Base-by-base conservation (phyloP, 2,888 invertebrate genomes). In the Octonoba sinensis region DNA sequence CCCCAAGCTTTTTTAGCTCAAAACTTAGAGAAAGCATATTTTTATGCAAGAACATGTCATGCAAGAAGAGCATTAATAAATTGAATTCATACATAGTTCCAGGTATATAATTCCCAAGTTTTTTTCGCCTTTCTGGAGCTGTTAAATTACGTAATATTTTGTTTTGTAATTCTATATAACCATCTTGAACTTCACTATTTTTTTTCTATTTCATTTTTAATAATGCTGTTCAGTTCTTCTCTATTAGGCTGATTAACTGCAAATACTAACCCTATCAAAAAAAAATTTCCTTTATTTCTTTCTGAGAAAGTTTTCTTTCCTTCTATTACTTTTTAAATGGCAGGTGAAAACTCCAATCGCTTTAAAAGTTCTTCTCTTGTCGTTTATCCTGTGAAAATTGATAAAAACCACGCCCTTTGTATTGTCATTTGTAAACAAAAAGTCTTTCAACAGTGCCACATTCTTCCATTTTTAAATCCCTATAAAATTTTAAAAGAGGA, bases 61-160 rank as follows among this genome's bases (percentile, higher is more conserved):
- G 57, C 69, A 70, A 70, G 13, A 70, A 36, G n/a, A 24, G n/a
- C 69, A 57, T 70, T 20, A 70, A 70, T 70, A 70, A 70, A 70
- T 15, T 70, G 56, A 57, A 57, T 20, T 57, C 22, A 57, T 57
- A 57, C 24, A 57, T 20, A 57, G 24, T 57, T 57, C 22, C 57
- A 57, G 57, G 22, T 57, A n/a, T n/a, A n/a, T n/a, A n/a, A n/a
- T n/a, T n/a, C 15, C 57, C 22, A 57, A 57, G 57, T 57, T 57
- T 57, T 20, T 57, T 54, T 47, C 12, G 11, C 47, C 15, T 47
- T 47, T 12, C 54, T 57, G 57, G 16, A 57, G 57, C 22, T 57
- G 57, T 57, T 18, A 73, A 24, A 56, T 73, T 22, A 64, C 54
- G n/a, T 64, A 62, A 73, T 73, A 73, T 64, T 73, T n/a, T n/a